Evolutionary conservation across 2,797 vertebrate genomes (phyloP).

Genomic region (Macropus fuliginosus): DNA sequence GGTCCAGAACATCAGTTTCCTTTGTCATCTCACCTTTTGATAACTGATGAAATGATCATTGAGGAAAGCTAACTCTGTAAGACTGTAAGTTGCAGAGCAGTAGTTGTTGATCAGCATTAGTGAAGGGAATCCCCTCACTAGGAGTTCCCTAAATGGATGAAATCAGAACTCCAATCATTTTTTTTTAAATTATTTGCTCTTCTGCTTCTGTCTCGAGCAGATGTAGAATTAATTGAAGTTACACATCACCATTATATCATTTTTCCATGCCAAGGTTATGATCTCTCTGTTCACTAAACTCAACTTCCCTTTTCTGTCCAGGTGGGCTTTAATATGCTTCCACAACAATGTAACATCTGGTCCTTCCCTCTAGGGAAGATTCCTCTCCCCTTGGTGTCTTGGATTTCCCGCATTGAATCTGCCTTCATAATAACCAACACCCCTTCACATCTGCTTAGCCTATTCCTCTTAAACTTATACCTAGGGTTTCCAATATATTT

Average conservation of each 20-base stretch:
- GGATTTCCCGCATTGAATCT: background rate
- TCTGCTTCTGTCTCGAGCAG: background rate
- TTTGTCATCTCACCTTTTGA: background rate
- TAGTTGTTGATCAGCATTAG: background rate
- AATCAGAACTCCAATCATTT: background rate
- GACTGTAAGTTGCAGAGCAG: background rate
- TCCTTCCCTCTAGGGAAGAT: background rate
- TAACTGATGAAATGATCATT: background rate
- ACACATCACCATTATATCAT: background rate
- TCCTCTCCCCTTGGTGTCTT: background rate
- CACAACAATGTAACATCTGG: background rate
- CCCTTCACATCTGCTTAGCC: background rate
- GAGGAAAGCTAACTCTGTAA: background rate
- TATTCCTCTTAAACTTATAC: background rate
- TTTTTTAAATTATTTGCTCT: background rate
- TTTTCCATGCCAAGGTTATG: background rate
- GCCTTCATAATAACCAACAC: background rate
- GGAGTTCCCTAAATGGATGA: background rate
- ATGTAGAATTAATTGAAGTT: background rate
- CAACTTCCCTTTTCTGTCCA: background rate
- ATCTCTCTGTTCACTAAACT: background rate
- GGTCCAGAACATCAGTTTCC: background rate
- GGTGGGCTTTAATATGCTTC: background rate
- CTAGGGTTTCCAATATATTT: background rate
- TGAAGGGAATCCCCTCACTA: background rate